Conservation (phyloP, 2,113 vertebrate species). For the Pituophis catenifer region DNA sequence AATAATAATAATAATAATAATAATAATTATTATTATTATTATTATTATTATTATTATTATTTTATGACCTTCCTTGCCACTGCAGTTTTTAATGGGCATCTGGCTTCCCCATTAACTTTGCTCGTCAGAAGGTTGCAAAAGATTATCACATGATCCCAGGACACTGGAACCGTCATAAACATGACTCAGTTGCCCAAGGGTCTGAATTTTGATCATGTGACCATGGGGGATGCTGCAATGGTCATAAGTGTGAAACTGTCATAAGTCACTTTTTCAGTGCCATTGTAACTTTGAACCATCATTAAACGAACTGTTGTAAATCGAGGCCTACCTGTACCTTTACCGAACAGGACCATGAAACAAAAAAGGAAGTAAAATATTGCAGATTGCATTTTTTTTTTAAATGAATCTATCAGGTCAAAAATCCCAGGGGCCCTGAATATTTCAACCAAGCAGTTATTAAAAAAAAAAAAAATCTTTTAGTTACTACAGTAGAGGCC, state of each 20-base stretch:
- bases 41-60: too few relatives aligned
- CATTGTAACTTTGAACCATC: not conserved
- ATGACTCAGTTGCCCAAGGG: not conserved
- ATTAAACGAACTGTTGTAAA: not conserved
- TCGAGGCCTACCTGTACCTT: not conserved
- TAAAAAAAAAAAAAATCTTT: not conserved
- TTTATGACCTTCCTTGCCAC: not conserved
- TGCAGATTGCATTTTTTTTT: not conserved
- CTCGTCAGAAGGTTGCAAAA: not conserved
- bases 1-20: too few relatives aligned
- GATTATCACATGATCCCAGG: not conserved
- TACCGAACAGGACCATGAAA: not conserved
- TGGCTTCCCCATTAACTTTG: not conserved
- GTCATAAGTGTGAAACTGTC: not conserved
- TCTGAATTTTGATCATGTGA: not conserved
- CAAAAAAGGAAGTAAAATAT: not conserved
- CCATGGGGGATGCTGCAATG: not conserved
- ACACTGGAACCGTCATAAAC: not conserved
- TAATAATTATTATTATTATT: too few relatives aligned
- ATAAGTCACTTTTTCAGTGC: not conserved
- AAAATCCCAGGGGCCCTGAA: not conserved
- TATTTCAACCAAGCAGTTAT: not conserved
- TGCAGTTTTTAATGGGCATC: not conserved
- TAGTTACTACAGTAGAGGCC: not conserved
- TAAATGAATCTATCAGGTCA: not conserved